Base-by-base conservation (phyloP, 1,140 invertebrate species). In the Apis mellifera region DNA sequence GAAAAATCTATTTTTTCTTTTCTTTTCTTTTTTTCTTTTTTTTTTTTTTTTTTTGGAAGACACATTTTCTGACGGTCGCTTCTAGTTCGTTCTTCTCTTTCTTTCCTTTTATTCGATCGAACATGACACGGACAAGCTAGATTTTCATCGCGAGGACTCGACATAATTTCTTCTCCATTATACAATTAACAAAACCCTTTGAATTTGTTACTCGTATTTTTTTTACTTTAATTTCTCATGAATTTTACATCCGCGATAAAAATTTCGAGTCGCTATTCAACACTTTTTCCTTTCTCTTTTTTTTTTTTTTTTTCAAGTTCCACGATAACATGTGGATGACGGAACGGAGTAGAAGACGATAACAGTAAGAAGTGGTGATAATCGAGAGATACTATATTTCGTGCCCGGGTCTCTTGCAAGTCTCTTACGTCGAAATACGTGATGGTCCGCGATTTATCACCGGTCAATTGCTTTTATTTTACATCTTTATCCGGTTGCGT, bases 41-140 rank as follows among this genome's bases (percentile, higher is more conserved):
- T 17, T 65, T 59, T 59, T 60, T 57, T 54, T 23, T 95, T 95
- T 95, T 96, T 96, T 97, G 96, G 96, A 97, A 97, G 96, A 97
- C 96, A 97, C 96, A 97, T 97, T 97, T 97, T 97, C 97, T 97
- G 96, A 96, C 94, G 90, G 87, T 78, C 57, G 71, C 77, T 48
- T 50, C 26, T 66, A 23, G 42, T 80, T 84, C 81, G 57, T 55
- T 79, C 42, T 81, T 54, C 57, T 85, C 26, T 85, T 80, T 86
- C 71, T 23, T 72, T 84, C 48, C 21, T 65, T 9, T 23, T 17
- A 15, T 65, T 12, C 48, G 2, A 7, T 15, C 60, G 59, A 52
- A 13, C 2, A 50, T 48, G 57, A 64, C 19, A 32, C 52, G 64
- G 32, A 68, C 65, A 68, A 68, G 32, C 17, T 55, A 32, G 17